Percentiles rank a stretch among this genome's conserved stretches.
These are phyloP conservation scores for Xiphophorus hellerii DNA, from an alignment of 2,113 vertebrate species.

Conservation along the genomic window DNA sequence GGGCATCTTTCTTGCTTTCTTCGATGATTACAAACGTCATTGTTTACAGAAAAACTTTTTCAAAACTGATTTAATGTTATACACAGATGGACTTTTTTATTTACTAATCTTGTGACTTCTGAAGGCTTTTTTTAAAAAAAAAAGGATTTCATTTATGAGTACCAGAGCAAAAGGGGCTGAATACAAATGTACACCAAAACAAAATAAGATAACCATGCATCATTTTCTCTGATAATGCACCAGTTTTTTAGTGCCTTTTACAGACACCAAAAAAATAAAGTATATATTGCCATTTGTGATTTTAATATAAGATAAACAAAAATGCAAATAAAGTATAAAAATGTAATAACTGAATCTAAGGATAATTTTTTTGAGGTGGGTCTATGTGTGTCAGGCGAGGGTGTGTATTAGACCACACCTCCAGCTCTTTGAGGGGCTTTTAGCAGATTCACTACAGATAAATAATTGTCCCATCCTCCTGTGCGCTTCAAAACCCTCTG, in stretches of 20 bases:
- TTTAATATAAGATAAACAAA: no score
- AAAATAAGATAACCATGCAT: not conserved
- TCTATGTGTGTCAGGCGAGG: not conserved
- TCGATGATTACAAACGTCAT: not conserved
- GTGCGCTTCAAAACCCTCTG: constrained; percentile 12
- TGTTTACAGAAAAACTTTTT: not conserved
- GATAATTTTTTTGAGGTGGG: not conserved
- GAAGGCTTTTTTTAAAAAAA: not conserved
- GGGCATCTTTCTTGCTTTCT: not conserved
- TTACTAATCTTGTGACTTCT: not conserved
- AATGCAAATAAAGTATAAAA: no score
- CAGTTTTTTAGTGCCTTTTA: not conserved
- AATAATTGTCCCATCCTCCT: constrained; percentile 4
- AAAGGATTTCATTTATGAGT: not conserved
- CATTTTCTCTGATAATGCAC: not conserved
- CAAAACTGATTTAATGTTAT: not conserved
- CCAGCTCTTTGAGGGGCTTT: constrained; percentile 21
- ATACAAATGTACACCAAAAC: no score
- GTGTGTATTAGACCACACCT: constrained; percentile 55
- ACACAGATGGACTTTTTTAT: no score
- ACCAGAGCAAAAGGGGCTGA: no score
- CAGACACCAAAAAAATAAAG: not conserved
- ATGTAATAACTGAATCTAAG: not conserved
- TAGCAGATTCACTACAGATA: constrained; percentile 42
- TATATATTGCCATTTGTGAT: not conserved